These are phyloP conservation scores for Chloroclystis v-ata DNA, from an alignment of 2,888 invertebrate genomes.

Conservation along the genomic window DNA sequence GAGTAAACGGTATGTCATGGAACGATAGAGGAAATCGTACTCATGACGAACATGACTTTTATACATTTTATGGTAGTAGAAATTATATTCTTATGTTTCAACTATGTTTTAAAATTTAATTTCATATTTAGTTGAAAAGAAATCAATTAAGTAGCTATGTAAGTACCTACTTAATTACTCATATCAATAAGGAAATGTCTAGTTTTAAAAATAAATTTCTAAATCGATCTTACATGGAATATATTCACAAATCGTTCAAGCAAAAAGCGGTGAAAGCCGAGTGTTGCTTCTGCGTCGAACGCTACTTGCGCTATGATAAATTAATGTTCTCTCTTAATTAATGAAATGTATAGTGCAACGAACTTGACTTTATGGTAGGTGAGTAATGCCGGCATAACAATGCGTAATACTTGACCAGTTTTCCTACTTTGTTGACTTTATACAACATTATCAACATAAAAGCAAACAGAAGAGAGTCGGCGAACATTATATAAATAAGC, in stretches of 20 bases:
- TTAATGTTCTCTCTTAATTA: slow-evolving; percentile 5
- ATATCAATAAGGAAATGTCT: too few species aligned
- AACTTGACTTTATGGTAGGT: neutral
- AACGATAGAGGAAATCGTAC: slow-evolving; percentile 8
- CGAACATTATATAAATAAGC: too few species aligned
- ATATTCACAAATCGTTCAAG: slow-evolving; percentile 27
- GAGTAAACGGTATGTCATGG: slow-evolving; percentile 26
- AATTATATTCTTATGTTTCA: too few species aligned
- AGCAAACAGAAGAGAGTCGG: too few species aligned
- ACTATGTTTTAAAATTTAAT: too few species aligned
- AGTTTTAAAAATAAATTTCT: neutral
- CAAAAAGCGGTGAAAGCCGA: slow-evolving; percentile 24
- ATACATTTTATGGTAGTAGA: too few species aligned
- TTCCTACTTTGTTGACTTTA: neutral
- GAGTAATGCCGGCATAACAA: neutral
- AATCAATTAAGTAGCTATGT: neutral
- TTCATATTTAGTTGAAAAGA: neutral
- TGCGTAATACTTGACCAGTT: neutral
- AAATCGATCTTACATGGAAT: slow-evolving; percentile 18
- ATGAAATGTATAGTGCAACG: neutral
- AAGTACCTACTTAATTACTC: too few species aligned
- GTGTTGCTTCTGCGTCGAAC: slow-evolving; percentile 7
- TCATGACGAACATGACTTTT: neutral
- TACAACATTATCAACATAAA: too few species aligned
- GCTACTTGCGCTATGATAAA: neutral